Base-by-base conservation (phyloP, 1,140 invertebrate species). In the Monochamus saltuarius region DNA sequence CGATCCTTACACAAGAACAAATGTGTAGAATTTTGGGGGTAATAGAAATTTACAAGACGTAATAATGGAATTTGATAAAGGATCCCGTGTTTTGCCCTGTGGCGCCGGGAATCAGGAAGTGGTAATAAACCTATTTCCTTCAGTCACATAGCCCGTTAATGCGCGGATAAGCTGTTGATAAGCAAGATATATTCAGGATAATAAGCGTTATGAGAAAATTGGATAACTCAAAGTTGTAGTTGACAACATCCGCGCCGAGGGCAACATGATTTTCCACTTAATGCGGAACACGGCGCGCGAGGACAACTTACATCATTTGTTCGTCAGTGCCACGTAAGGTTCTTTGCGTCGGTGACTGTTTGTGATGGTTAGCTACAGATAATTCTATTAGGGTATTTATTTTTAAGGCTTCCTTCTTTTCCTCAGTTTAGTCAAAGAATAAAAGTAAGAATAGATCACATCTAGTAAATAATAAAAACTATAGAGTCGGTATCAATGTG, bases 251-350 rank as follows among this genome's bases (percentile, higher is more conserved):
- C 62, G 57, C 46, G 62, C 62, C 39, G 50, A 49, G 50, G 58
- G 62, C 62, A 46, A 64, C 62, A 64, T 34, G 58, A 42, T 60
- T 64, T 58, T 53, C 52, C 62, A 64, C 62, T 64, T 53, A 64
- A 56, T 60, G 62, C 50, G 52, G 42, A 54, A 60, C 42, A 64
- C 58, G 57, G 45, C 55, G 57, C 61, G 56, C 54, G 54, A 56
- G 22, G 22, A 29, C 22, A 29, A 29, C 22, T 29, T 29, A 29
- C 22, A 29, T 29, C 43, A 45, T 39, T 39, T 45, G 19, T 17
- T 55, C 60, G 57, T 62, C 60, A 62, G 57, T 52, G 60, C 54
- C 43, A 62, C 55, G 54, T 49, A 53, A 47, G 42, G 40, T 40
- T 57, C 55, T 46, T 57, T 54, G 57, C 29, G 9, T n/a, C n/a